Evolutionary conservation across 2,113 vertebrate genomes (phyloP).

Genomic region (Camarhynchus parvulus): DNA sequence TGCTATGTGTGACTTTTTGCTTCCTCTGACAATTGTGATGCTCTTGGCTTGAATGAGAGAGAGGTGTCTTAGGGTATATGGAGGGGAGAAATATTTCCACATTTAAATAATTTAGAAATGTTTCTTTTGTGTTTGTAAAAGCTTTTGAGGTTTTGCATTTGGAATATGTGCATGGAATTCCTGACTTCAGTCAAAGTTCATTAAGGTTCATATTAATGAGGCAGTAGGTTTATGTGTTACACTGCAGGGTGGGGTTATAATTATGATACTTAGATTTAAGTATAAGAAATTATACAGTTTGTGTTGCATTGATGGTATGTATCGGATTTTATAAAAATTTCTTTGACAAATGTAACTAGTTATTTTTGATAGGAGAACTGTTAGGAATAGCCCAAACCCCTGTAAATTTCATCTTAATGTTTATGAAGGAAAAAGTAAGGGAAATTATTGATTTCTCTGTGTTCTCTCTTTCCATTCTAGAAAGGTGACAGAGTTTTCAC

Average conservation of each 20-base stretch:
- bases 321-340: neutral
- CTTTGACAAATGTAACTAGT: neutral
- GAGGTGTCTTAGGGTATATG: neutral
- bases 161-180: neutral
- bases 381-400: neutral
- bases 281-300: neutral
- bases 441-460: neutral
- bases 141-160: neutral
- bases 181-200: neutral
- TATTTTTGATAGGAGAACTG: neutral
- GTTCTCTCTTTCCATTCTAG: conserved; percentile 64
- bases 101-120: neutral
- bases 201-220: neutral
- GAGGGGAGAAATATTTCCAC: neutral
- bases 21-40: neutral
- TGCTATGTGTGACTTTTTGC: neutral
- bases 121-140: neutral
- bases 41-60: neutral
- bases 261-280: neutral
- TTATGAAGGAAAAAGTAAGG: neutral
- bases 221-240: neutral
- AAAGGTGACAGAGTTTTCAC: conserved; percentile 90
- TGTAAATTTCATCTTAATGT: neutral
- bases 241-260: neutral
- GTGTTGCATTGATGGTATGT: neutral